Base-by-base conservation (phyloP, 2,888 invertebrate genomes). In the Lasioglossum vierecki region DNA sequence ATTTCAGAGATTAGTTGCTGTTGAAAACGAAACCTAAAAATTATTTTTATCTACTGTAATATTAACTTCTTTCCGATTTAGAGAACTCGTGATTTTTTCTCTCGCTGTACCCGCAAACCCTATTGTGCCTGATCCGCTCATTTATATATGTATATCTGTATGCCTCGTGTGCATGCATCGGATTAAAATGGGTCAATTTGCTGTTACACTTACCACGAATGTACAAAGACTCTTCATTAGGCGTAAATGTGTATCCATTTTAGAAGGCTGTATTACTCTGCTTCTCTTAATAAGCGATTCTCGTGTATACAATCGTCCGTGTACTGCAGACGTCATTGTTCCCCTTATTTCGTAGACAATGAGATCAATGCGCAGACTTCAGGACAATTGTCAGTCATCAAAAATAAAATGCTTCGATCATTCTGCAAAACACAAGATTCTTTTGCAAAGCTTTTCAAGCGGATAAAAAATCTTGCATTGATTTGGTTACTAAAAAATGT, bases 101-200 rank as follows among this genome's bases (percentile, higher is more conserved):
- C 13, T 26, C 26, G 26, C 26, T 60, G 9, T n/a, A 60, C 11
- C 11, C 26, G 26, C n/a, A 13, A 26, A n/a, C 26, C 26, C 13
- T 60, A 13, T 26, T 60, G 60, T 60, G 60, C 60, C 39, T 13
- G 66, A 44, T 30, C 49, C 39, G 57, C 66, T 66, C 26, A 78
- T 72, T 78, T 49, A 49, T 22, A 49, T 22, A 49, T 71, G 13
- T 60, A 60, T 77, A 68, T 30, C 71, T 70, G 49, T 39, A 39
- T 35, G 41, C 72, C 15, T 57, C 44, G 74, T 35, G 63, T 26
- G 84, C 84, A 85, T 78, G 60, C 78, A 22, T n/a, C 26, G 80
- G 70, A 80, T 80, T 80, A 68, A 85, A 85, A 84, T 85, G 60
- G 85, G 85, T 85, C 85, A 84, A 85, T 85, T 85, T 71, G 75